Conservation (phyloP, 2,113 vertebrate genomes). For the Cebidichthys violaceus region DNA sequence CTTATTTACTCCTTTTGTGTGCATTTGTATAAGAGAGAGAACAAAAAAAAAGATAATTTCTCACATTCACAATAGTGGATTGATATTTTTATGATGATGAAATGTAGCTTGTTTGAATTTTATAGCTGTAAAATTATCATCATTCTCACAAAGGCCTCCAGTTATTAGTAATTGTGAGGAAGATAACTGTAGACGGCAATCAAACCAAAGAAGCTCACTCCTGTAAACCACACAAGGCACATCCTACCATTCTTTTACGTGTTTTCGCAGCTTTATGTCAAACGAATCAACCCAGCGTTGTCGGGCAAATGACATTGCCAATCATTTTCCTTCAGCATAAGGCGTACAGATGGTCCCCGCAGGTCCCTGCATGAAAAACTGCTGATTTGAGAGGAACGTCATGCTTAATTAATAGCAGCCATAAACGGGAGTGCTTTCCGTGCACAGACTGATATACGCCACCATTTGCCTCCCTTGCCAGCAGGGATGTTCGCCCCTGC, state of each 20-base stretch:
- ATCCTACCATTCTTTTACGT: constrained; percentile 10
- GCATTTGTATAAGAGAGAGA: background rate
- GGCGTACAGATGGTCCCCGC: constrained; percentile 78
- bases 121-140: background rate
- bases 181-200: background rate
- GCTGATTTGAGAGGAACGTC: constrained; percentile 83
- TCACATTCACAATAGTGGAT: background rate
- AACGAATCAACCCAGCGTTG: constrained; percentile 53
- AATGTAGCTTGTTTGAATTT: background rate
- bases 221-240: constrained; percentile 8
- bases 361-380: constrained; percentile 77
- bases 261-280: constrained; percentile 38
- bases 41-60: background rate
- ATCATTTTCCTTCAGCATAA: constrained; percentile 75
- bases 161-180: background rate
- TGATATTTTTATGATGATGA: background rate
- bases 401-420: constrained; percentile 82
- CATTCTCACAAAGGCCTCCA: background rate
- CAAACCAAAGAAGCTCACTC: constrained; percentile 3
- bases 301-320: constrained; percentile 77
- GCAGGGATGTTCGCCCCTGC: constrained; percentile 64
- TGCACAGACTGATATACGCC: constrained; percentile 71
- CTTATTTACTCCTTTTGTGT: background rate
- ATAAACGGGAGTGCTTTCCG: constrained; percentile 70
- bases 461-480: constrained; percentile 68